Conservation (phyloP, 2,888 invertebrate genomes). For the Agrochola circellaris region DNA sequence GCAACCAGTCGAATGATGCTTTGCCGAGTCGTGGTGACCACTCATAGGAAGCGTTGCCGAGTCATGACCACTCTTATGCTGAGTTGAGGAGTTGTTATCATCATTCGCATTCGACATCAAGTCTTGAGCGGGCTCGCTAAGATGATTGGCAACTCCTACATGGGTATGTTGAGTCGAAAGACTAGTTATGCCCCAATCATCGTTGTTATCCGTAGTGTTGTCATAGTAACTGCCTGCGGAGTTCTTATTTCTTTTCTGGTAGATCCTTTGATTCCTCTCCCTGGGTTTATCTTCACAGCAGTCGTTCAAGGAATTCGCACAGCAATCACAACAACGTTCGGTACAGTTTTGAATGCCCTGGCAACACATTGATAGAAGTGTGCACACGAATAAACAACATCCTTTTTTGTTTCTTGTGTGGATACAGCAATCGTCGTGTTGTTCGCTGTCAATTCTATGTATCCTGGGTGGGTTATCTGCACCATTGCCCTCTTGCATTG, state of each 20-base stretch:
- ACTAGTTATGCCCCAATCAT: constrained; percentile 52
- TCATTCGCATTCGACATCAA: constrained; percentile 23
- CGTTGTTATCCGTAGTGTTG: constrained; percentile 33
- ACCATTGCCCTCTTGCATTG: constrained; percentile 48
- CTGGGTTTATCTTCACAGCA: constrained; percentile 71
- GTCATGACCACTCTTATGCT: constrained; percentile 21
- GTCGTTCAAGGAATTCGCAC: constrained; percentile 64
- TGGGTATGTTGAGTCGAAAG: constrained; percentile 23
- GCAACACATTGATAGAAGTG: constrained; percentile 65
- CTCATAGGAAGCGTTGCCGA: constrained; percentile 9
- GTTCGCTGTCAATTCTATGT: constrained; percentile 51
- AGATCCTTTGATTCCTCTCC: constrained; percentile 23
- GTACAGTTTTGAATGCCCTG: constrained; percentile 63
- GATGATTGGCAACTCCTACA: constrained; percentile 17
- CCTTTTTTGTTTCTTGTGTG: constrained; percentile 61
- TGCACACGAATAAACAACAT: constrained; percentile 61
- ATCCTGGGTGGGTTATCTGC: constrained; percentile 43
- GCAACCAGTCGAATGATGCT: constrained; percentile 12
- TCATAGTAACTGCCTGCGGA: constrained; percentile 31
- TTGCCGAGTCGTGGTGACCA: constrained; percentile 4
- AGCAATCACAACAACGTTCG: constrained; percentile 68
- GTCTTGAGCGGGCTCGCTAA: constrained; percentile 17
- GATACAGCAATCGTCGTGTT: constrained; percentile 67
- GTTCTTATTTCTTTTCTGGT: constrained; percentile 43
- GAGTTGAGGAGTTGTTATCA: not conserved